These are phyloP conservation scores for Byasa hedistus DNA, from an alignment of 2,888 invertebrate species.

Conservation along the genomic window DNA sequence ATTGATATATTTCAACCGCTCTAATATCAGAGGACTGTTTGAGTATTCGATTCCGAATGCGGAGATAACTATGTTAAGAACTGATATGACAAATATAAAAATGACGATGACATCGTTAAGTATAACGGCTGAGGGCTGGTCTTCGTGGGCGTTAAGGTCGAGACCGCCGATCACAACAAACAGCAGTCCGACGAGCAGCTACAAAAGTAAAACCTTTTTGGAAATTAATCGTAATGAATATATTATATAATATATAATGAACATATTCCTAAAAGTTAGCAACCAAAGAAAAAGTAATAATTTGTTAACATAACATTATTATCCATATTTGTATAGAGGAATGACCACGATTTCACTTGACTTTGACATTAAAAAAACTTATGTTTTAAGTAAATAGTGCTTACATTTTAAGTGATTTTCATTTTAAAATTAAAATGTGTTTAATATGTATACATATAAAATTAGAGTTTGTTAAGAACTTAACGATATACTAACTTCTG, in stretches of 20 bases:
- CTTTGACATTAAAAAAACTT: too few relatives aligned
- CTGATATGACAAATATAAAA: slow-evolving; percentile 89
- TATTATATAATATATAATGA: too few relatives aligned
- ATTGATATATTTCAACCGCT: slow-evolving; percentile 65
- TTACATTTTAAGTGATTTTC: too few relatives aligned
- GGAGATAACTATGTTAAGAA: slow-evolving; percentile 89
- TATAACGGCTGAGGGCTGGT: slow-evolving; percentile 87
- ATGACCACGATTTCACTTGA: too few relatives aligned
- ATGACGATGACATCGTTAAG: slow-evolving; percentile 90
- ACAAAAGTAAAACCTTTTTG: slow-evolving; percentile 64
- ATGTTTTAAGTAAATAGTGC: too few relatives aligned
- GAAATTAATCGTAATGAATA: background rate
- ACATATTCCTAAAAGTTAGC: background rate
- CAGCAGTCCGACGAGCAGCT: slow-evolving; percentile 90
- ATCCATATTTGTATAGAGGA: too few relatives aligned
- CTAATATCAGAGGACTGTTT: slow-evolving; percentile 81
- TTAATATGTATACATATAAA: too few relatives aligned
- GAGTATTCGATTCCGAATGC: slow-evolving; percentile 91
- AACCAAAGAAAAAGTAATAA: too few relatives aligned
- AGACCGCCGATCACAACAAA: slow-evolving; percentile 91
- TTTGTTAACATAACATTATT: too few relatives aligned
- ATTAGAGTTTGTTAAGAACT: too few relatives aligned
- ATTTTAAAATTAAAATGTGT: too few relatives aligned
- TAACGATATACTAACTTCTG: too few relatives aligned
- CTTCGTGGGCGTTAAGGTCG: slow-evolving; percentile 87